A percentile compares a stretch with the other conserved stretches of the same genome.
phyloP scores from a whole-genome alignment of 2,113 vertebrate species.

The Oceanites oceanicus region DNA sequence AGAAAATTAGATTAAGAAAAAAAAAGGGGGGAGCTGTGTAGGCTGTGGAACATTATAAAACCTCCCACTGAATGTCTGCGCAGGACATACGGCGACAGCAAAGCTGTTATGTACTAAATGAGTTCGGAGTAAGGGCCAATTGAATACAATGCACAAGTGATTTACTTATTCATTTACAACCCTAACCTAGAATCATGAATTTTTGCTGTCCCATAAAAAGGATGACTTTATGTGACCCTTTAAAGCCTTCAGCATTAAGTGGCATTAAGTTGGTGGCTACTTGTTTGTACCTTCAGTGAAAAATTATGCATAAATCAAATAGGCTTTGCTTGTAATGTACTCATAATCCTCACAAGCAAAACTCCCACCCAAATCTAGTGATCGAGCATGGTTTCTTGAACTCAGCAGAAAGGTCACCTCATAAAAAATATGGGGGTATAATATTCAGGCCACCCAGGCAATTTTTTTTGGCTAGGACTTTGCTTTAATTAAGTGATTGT shows the following conservation, averaged over 20 bases:
- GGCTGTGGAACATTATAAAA: slow-evolving; percentile 41
- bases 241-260: slow-evolving; percentile 34
- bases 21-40: slow-evolving; percentile 15
- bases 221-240: not conserved
- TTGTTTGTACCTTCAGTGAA: slow-evolving; percentile 47
- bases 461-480: slow-evolving; percentile 14
- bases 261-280: slow-evolving; percentile 37
- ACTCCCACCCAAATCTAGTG: slow-evolving; percentile 12
- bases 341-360: slow-evolving; percentile 35
- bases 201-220: not conserved
- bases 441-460: slow-evolving; percentile 33
- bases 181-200: not conserved
- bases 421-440: slow-evolving; percentile 4
- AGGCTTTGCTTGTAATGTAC: slow-evolving; percentile 16
- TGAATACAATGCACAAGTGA: not conserved
- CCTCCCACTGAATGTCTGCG: slow-evolving; percentile 43
- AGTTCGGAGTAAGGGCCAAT: not conserved
- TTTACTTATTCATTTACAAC: slow-evolving; percentile 11
- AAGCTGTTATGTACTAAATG: slow-evolving; percentile 2
- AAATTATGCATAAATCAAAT: slow-evolving; percentile 32
- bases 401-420: slow-evolving; percentile 41
- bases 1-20: slow-evolving; percentile 33
- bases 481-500: slow-evolving; percentile 19
- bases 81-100: not conserved
- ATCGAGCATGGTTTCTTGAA: slow-evolving; percentile 11